These are phyloP conservation scores for Coptodon rendalli DNA, from an alignment of 2,113 vertebrate genomes.

Conservation along the genomic window DNA sequence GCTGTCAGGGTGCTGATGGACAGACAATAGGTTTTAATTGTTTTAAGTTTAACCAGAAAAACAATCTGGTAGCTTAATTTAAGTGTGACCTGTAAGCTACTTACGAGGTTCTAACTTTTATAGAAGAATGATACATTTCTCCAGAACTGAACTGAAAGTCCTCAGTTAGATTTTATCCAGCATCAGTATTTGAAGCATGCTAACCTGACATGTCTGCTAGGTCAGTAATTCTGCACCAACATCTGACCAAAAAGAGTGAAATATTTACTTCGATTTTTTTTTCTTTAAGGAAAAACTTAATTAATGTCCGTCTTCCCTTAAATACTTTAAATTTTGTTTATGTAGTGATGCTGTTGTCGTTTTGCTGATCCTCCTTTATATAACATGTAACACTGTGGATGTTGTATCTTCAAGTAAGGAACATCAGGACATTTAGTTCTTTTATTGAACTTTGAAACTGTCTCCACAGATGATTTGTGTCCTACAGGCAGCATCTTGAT, in stretches of 20 bases:
- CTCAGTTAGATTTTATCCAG: neutral
- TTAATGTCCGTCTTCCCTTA: neutral
- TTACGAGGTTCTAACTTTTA: accelerated
- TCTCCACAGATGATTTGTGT: neutral
- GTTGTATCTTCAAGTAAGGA: neutral
- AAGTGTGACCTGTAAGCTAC: neutral
- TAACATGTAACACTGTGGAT: neutral
- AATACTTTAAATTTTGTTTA: neutral
- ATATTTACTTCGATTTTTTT: neutral
- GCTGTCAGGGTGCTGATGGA: too few species aligned
- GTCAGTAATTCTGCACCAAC: neutral
- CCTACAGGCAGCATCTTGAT: neutral
- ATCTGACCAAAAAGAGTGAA: neutral
- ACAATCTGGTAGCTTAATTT: neutral
- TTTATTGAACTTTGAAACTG: neutral
- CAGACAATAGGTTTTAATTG: too few species aligned
- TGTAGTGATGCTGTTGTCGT: neutral
- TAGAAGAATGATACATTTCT: neutral
- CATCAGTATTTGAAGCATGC: neutral
- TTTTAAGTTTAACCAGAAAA: neutral
- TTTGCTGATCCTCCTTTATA: neutral
- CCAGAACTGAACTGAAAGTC: neutral
- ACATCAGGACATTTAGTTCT: neutral
- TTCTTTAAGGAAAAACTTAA: neutral
- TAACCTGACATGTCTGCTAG: neutral